phyloP scores from a whole-genome alignment of 2,113 vertebrate species.

The Pseudonaja textilis region DNA sequence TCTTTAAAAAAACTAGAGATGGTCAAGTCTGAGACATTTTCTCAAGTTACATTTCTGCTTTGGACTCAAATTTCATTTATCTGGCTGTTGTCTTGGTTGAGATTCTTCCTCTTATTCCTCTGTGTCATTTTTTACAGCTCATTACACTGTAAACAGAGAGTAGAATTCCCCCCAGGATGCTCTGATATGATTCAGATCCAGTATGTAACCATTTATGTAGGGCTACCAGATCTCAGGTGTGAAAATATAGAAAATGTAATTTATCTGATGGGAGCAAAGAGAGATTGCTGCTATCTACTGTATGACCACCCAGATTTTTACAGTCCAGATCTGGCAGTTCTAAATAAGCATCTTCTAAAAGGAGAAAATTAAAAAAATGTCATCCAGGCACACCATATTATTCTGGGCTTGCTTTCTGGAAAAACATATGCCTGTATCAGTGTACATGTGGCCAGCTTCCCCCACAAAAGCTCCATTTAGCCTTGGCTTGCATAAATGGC shows the following conservation, averaged over 20 bases:
- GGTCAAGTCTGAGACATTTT: background rate
- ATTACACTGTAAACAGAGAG: background rate
- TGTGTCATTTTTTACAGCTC: background rate
- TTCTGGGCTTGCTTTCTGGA: background rate
- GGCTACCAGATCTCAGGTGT: background rate
- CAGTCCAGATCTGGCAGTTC: background rate
- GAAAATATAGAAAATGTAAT: background rate
- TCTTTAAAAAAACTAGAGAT: background rate
- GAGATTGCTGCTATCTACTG: background rate
- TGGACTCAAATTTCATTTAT: background rate
- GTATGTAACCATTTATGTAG: background rate
- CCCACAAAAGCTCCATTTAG: conserved; percentile 4
- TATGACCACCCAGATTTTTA: background rate
- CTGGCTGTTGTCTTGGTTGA: background rate
- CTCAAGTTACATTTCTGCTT: background rate
- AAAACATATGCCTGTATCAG: background rate
- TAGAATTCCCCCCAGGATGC: background rate
- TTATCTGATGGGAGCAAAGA: background rate
- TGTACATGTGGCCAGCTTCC: background rate
- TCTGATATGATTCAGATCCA: background rate
- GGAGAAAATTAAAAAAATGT: background rate
- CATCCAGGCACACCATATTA: background rate
- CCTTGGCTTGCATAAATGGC: background rate
- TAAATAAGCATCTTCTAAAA: background rate
- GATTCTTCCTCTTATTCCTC: background rate